Evolutionary conservation across 2,888 invertebrate genomes (phyloP).

Genomic region (Augochlorella aurata): DNA sequence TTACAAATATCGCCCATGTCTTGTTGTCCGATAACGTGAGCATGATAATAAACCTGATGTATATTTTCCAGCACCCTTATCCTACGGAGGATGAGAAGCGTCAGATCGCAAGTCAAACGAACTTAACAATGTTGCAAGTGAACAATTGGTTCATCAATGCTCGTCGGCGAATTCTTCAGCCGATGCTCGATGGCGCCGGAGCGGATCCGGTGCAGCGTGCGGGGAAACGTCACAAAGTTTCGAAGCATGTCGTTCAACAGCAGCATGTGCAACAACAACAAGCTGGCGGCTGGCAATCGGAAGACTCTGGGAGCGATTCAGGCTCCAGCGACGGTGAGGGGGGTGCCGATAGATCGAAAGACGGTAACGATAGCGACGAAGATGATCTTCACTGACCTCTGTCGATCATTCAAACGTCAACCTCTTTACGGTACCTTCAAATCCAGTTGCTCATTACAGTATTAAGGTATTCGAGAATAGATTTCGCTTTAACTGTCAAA

Average conservation of each 20-base stretch:
- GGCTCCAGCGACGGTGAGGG: constrained; percentile 79
- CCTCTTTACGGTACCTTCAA: constrained; percentile 79
- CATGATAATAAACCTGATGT: not conserved
- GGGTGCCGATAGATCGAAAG: constrained; percentile 77
- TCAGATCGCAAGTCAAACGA: constrained; percentile 93
- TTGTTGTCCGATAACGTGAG: not conserved
- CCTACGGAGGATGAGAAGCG: constrained; percentile 97
- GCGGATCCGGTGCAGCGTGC: constrained; percentile 79
- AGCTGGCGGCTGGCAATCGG: constrained; percentile 78
- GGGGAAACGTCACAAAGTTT: constrained; percentile 80
- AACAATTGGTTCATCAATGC: constrained; percentile 98
- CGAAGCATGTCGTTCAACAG: constrained; percentile 81
- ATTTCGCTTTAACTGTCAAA: constrained; percentile 82
- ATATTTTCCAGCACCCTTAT: constrained; percentile 90
- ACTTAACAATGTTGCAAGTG: constrained; percentile 93
- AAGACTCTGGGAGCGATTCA: constrained; percentile 79
- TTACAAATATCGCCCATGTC: not conserved
- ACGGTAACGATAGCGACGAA: constrained; percentile 79
- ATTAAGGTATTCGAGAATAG: constrained; percentile 82
- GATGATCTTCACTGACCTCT: constrained; percentile 81
- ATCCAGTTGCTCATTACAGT: constrained; percentile 81
- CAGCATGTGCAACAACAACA: constrained; percentile 75
- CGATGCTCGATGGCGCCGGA: constrained; percentile 92
- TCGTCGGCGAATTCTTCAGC: constrained; percentile 93
- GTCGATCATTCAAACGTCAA: constrained; percentile 74